phyloP scores from a whole-genome alignment of 2,797 vertebrate genomes.

The Lacerta agilis region DNA sequence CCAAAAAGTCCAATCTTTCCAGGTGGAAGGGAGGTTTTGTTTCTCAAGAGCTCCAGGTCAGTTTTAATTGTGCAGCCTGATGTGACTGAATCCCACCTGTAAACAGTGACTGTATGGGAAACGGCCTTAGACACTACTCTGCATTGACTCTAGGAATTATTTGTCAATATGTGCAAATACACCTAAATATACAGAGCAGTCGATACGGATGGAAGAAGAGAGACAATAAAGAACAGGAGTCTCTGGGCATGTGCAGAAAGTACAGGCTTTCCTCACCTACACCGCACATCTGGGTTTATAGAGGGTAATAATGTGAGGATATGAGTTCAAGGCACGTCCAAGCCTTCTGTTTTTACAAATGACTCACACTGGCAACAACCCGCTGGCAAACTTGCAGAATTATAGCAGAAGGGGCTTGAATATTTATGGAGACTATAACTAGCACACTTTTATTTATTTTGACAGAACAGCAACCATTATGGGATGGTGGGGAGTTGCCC shows the following conservation, averaged over 20 bases:
- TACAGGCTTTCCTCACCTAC: neutral
- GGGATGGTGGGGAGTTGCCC: neutral
- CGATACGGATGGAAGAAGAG: neutral
- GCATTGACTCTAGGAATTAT: neutral
- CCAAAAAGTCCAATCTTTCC: no score
- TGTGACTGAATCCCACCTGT: no score
- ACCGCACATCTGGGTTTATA: no score
- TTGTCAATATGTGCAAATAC: neutral
- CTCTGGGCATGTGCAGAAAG: neutral
- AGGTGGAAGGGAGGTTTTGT: no score
- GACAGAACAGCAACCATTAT: neutral
- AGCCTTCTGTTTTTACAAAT: neutral
- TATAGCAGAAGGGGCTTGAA: neutral
- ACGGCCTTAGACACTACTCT: neutral
- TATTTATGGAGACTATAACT: neutral
- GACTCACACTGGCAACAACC: neutral
- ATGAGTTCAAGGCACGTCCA: neutral
- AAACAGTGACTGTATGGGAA: neutral
- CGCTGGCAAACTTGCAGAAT: no score
- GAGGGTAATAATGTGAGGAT: no score
- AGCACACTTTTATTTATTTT: neutral
- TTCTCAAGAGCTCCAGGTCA: no score
- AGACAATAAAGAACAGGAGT: neutral
- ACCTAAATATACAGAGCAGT: neutral
- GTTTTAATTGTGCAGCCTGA: no score